These are phyloP conservation scores for Columba livia DNA, from an alignment of 2,113 vertebrate genomes.

Conservation along the genomic window DNA sequence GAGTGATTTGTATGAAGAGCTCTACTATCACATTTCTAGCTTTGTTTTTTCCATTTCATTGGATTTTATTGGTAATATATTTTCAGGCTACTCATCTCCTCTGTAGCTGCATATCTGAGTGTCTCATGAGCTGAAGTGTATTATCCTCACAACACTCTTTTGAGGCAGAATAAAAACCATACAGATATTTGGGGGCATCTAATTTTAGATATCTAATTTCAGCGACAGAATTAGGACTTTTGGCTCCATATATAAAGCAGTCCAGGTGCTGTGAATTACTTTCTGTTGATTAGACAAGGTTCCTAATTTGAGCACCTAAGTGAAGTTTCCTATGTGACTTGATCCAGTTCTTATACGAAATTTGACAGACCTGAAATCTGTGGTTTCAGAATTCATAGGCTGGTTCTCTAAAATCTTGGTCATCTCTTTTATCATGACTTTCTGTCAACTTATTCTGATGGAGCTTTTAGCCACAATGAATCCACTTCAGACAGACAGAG, in stretches of 20 bases:
- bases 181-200: slow-evolving; percentile 56
- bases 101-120: slow-evolving; percentile 42
- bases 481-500: background rate
- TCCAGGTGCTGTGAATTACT: slow-evolving; percentile 68
- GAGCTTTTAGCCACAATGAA: background rate
- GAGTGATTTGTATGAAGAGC: background rate
- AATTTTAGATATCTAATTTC: slow-evolving; percentile 66
- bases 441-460: background rate
- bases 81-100: slow-evolving; percentile 48
- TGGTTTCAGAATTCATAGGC: background rate
- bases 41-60: slow-evolving; percentile 52
- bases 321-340: slow-evolving; percentile 14
- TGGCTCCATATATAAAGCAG: slow-evolving; percentile 62
- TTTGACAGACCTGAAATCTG: background rate
- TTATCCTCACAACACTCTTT: slow-evolving; percentile 44
- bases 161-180: slow-evolving; percentile 45
- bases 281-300: slow-evolving; percentile 62
- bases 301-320: slow-evolving; percentile 61
- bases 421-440: background rate
- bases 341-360: background rate
- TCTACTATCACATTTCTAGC: background rate
- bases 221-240: slow-evolving; percentile 61
- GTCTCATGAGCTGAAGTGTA: slow-evolving; percentile 43
- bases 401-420: background rate
- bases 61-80: slow-evolving; percentile 41